phyloP scores from a whole-genome alignment of 2,113 vertebrate species.

The Phycodurus eques region DNA sequence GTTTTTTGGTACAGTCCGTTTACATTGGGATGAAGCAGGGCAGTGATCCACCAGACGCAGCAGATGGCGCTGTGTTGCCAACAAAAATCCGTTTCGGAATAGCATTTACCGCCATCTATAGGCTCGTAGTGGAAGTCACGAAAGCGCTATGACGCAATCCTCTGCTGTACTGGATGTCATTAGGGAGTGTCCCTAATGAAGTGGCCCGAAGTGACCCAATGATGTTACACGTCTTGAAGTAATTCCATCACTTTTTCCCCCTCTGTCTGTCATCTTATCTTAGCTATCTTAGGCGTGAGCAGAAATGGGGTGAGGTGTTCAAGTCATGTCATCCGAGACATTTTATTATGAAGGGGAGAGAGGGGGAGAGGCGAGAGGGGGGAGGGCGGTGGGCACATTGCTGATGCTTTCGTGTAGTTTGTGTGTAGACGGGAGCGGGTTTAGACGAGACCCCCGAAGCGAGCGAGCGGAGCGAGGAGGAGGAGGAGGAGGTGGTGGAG shows the following conservation, averaged over 20 bases:
- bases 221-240: neutral
- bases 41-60: neutral
- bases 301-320: slow-evolving; percentile 76
- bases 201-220: neutral
- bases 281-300: slow-evolving; percentile 52
- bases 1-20: neutral
- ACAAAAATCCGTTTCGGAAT: neutral
- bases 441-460: neutral
- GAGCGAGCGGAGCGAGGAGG: neutral
- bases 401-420: slow-evolving; percentile 71
- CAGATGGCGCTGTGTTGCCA: no score
- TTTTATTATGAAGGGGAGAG: slow-evolving; percentile 84
- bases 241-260: slow-evolving; percentile 18
- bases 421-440: slow-evolving; percentile 1
- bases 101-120: neutral
- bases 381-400: slow-evolving; percentile 85
- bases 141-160: neutral
- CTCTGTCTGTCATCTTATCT: slow-evolving; percentile 1
- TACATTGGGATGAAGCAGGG: neutral
- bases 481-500: neutral
- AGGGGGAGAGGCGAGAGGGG: slow-evolving; percentile 62
- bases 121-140: neutral
- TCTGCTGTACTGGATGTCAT: neutral
- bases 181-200: neutral
- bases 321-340: slow-evolving; percentile 92